A percentile compares a stretch with the other conserved stretches of the same genome.
These are phyloP conservation scores for Drosophila ustulata DNA, from an alignment of 2,888 invertebrate genomes.

Conservation along the genomic window DNA sequence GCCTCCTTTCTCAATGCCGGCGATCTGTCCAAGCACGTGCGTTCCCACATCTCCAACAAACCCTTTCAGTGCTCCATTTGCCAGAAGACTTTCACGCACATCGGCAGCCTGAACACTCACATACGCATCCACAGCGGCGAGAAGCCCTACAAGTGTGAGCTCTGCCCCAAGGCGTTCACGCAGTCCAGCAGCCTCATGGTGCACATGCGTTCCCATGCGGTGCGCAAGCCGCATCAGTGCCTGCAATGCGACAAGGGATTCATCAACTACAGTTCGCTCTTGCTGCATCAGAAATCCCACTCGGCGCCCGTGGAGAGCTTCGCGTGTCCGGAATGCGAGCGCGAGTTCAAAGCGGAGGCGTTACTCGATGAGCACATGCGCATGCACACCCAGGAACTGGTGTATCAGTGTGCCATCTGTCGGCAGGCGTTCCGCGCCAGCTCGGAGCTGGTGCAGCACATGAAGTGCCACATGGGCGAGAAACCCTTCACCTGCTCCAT, in stretches of 20 bases:
- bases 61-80: conserved; percentile 85
- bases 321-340: conserved; percentile 83
- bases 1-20: conserved; percentile 84
- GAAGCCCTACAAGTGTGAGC: conserved; percentile 84
- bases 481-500: conserved; percentile 85
- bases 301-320: conserved; percentile 80
- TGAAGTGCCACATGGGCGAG: conserved; percentile 85
- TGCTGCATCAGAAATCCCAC: conserved; percentile 83
- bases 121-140: conserved; percentile 85
- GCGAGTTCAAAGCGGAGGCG: conserved; percentile 84
- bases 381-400: conserved; percentile 84
- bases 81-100: conserved; percentile 85
- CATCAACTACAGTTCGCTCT: conserved; percentile 83
- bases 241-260: conserved; percentile 84
- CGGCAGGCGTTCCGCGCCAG: conserved; percentile 83
- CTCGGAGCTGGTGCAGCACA: conserved; percentile 85
- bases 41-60: conserved; percentile 85
- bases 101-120: conserved; percentile 85
- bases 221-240: conserved; percentile 84
- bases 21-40: conserved; percentile 85
- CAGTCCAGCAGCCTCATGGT: conserved; percentile 85
- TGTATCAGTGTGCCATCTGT: conserved; percentile 84
- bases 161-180: conserved; percentile 85
- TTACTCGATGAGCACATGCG: conserved; percentile 85
- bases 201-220: conserved; percentile 84